Percentiles rank a stretch among this genome's conserved stretches.
These are phyloP conservation scores for Poicephalus meyeri DNA, from an alignment of 2,113 vertebrate species.

Conservation along the genomic window DNA sequence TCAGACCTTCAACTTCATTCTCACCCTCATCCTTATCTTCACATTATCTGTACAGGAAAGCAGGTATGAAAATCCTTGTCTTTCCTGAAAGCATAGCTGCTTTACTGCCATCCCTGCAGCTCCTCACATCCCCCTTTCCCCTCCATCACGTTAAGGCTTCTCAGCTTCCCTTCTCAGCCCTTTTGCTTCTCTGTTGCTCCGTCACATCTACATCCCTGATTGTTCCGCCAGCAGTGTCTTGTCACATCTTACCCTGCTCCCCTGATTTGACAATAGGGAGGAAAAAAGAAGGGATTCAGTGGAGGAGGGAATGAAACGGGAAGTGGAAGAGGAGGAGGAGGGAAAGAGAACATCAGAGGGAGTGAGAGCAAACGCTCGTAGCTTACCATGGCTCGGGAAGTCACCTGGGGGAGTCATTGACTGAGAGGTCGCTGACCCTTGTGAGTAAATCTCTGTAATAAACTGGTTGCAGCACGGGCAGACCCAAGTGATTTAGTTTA, in stretches of 20 bases:
- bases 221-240: not conserved
- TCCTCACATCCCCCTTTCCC: not conserved
- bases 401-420: constrained; percentile 54
- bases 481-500: constrained; percentile 51
- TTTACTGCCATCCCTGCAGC: not conserved
- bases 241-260: not conserved
- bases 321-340: constrained; percentile 38
- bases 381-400: not conserved
- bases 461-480: constrained; percentile 40
- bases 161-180: not conserved
- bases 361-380: not conserved
- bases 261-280: constrained; percentile 40
- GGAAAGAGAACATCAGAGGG: constrained; percentile 40
- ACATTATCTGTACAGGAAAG: not conserved
- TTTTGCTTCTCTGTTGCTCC: constrained; percentile 14
- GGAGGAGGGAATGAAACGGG: not conserved
- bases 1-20: not conserved
- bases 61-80: not conserved
- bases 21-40: not conserved
- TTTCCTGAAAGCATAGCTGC: not conserved
- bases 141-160: not conserved
- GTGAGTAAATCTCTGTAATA: constrained; percentile 71
- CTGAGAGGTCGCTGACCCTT: constrained; percentile 54
- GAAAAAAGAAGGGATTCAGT: constrained; percentile 12
- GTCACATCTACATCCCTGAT: not conserved